A percentile compares a stretch with the other conserved stretches of the same genome.
Evolutionary conservation across 2,113 vertebrate genomes (phyloP).

Genomic region (Condylura cristata): DNA sequence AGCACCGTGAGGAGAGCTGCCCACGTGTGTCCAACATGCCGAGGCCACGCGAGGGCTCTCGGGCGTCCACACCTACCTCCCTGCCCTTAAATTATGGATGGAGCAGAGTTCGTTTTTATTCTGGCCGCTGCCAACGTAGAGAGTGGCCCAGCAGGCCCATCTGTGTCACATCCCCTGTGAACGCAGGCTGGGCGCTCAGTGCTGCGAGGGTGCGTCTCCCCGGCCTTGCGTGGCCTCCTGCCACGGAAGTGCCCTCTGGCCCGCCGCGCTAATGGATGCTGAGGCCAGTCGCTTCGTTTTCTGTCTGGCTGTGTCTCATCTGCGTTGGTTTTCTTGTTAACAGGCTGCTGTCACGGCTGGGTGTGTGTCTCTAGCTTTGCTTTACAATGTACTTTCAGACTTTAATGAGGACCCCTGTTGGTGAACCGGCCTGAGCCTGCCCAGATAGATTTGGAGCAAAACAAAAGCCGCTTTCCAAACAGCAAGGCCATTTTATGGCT

Average conservation of each 20-base stretch:
- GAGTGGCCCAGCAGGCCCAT: neutral
- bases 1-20: neutral
- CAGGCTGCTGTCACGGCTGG: slow-evolving; percentile 64
- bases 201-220: neutral
- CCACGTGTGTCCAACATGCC: neutral
- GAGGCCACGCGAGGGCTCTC: neutral
- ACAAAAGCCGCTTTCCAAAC: slow-evolving; percentile 58
- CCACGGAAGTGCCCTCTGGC: neutral
- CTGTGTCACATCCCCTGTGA: slow-evolving; percentile 43
- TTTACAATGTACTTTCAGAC: slow-evolving; percentile 49
- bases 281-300: slow-evolving; percentile 52
- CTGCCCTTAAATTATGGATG: slow-evolving; percentile 66
- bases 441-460: slow-evolving; percentile 54
- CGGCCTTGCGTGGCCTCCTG: neutral
- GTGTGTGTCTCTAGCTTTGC: slow-evolving; percentile 6
- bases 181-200: slow-evolving; percentile 27
- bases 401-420: slow-evolving; percentile 80
- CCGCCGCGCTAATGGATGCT: slow-evolving; percentile 66
- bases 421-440: slow-evolving; percentile 68
- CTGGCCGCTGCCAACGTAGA: slow-evolving; percentile 54
- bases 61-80: neutral
- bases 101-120: slow-evolving; percentile 38
- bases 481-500: slow-evolving; percentile 42
- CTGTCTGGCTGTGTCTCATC: slow-evolving; percentile 73
- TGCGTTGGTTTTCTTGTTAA: slow-evolving; percentile 66